Evolutionary conservation across 2,113 vertebrate species (phyloP).

Genomic region (Zosterops japonicus): DNA sequence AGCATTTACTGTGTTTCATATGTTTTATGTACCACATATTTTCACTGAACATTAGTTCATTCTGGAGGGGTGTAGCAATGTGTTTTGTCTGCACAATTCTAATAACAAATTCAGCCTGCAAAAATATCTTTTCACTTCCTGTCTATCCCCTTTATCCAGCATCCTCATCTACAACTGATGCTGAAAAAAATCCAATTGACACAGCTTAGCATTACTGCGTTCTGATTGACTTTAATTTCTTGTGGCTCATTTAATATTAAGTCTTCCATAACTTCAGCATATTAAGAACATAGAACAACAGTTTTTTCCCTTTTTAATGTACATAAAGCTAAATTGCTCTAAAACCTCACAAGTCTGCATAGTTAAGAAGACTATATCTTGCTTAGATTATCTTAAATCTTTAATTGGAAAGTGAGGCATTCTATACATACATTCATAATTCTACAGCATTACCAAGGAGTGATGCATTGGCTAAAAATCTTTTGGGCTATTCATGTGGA

Average conservation of each 20-base stretch:
- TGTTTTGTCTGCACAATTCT: not conserved
- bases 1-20: not conserved
- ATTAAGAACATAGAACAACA: not conserved
- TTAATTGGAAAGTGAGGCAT: not conserved
- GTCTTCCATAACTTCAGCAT: not conserved
- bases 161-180: not conserved
- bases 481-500: not conserved
- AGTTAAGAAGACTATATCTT: not conserved
- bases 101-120: not conserved
- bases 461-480: not conserved
- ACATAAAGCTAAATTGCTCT: not conserved
- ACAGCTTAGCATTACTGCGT: not conserved
- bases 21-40: not conserved
- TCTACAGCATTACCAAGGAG: not conserved
- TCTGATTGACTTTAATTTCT: not conserved
- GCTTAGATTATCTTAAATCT: not conserved
- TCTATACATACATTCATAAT: not conserved
- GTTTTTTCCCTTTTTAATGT: not conserved
- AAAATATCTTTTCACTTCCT: not conserved
- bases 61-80: not conserved
- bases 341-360: not conserved
- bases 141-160: not conserved
- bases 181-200: not conserved
- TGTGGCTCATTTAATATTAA: not conserved
- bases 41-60: not conserved